Conservation (phyloP, 1,140 invertebrate species). For the Cyrtorhinus lividipennis region DNA sequence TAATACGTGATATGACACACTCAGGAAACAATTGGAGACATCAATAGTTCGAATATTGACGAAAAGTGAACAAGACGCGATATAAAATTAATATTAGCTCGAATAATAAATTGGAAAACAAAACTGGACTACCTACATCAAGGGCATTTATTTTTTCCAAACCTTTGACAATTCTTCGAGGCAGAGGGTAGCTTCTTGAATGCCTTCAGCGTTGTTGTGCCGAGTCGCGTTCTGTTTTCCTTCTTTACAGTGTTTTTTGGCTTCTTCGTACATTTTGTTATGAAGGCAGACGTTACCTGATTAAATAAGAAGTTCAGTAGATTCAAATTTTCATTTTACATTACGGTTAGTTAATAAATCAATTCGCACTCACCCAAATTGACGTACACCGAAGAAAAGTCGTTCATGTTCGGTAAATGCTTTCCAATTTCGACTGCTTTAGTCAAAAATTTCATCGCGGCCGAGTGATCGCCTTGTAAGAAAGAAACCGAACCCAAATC, state of each 20-base stretch:
- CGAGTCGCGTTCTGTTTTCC: conserved; percentile 52
- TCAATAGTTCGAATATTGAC: no score
- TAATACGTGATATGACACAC: no score
- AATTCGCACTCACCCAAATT: conserved; percentile 56
- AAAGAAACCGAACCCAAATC: conserved; percentile 61
- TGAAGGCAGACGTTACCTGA: conserved; percentile 52
- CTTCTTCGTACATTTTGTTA: conserved; percentile 49
- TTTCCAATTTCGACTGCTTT: conserved; percentile 52
- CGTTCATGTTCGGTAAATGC: conserved; percentile 41
- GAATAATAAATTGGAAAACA: no score
- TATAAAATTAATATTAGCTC: no score
- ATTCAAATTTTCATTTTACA: no score
- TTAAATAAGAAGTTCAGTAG: no score
- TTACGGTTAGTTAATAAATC: no score
- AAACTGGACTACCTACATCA: no score
- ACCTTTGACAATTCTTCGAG: conserved; percentile 28
- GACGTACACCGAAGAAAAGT: conserved; percentile 58
- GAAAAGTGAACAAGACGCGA: no score
- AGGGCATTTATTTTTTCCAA: not conserved
- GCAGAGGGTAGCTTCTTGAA: conserved; percentile 52
- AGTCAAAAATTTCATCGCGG: conserved; percentile 53
- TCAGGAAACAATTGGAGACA: no score
- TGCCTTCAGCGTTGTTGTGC: conserved; percentile 43
- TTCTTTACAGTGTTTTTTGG: conserved; percentile 51
- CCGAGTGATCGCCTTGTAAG: conserved; percentile 44